Conservation (phyloP, 2,797 vertebrate genomes). For the Nannoperca australis region DNA sequence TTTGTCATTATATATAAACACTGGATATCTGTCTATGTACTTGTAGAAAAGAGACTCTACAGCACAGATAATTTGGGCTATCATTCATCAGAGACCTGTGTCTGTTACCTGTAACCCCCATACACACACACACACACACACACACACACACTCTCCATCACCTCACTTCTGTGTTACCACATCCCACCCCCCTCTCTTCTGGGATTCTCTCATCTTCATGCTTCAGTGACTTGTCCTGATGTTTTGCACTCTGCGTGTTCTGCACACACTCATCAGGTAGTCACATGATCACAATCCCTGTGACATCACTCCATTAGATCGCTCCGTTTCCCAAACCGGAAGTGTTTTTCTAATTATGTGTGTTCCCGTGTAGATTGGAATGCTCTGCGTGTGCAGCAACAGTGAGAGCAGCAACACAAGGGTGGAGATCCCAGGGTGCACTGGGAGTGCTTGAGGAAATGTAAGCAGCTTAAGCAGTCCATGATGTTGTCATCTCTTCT, state of each 20-base stretch:
- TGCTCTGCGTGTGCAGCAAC: constrained; percentile 31
- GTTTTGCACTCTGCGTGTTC: constrained; percentile 23
- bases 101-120: constrained; percentile 30
- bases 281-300: constrained; percentile 23
- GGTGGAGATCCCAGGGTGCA: constrained; percentile 72
- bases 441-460: constrained; percentile 78
- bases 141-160: constrained; percentile 7
- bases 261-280: constrained; percentile 33
- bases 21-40: not conserved
- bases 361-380: constrained; percentile 18
- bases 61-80: not conserved
- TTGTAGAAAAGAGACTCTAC: constrained; percentile 1
- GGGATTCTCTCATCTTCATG: constrained; percentile 42
- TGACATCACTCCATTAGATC: constrained; percentile 28
- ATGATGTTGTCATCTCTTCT: constrained; percentile 84
- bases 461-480: constrained; percentile 82
- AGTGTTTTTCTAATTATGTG: constrained; percentile 2
- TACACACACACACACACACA: not conserved
- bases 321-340: not conserved
- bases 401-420: constrained; percentile 53
- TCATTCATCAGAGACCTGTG: constrained; percentile 29
- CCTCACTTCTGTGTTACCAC: constrained; percentile 7
- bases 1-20: not conserved
- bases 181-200: constrained; percentile 12
- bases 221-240: constrained; percentile 39